Percentiles rank a stretch among this genome's conserved stretches.
Conservation (phyloP, 2,888 invertebrate species). For the Limnephilus rhombicus region DNA sequence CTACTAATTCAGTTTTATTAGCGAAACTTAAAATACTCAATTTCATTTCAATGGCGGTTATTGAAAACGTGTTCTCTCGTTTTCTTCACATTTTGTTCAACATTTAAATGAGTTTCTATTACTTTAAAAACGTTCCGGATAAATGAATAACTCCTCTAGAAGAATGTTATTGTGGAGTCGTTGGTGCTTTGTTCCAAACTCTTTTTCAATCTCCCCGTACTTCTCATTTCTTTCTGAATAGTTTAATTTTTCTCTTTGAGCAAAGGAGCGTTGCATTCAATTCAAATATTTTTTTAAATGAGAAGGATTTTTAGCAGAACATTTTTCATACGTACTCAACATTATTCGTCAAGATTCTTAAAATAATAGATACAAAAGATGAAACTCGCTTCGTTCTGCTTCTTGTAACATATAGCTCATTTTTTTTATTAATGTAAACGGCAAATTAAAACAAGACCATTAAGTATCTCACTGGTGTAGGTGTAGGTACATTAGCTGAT, state of each 20-base stretch:
- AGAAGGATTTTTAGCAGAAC: not conserved
- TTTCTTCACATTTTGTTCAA: not conserved
- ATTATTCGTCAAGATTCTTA: not conserved
- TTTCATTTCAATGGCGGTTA: not conserved
- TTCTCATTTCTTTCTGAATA: conserved; percentile 14
- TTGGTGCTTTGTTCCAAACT: not conserved
- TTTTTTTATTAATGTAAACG: not conserved
- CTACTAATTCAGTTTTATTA: not conserved
- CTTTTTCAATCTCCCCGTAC: not conserved
- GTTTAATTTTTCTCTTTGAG: conserved; percentile 23
- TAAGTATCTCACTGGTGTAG: not conserved
- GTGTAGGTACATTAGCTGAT: not conserved
- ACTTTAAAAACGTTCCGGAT: not conserved
- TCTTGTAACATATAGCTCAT: not conserved
- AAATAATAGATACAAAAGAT: not conserved
- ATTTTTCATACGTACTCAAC: not conserved
- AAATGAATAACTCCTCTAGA: not conserved
- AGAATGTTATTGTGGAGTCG: conserved; percentile 16
- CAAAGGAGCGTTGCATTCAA: not conserved
- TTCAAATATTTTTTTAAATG: not conserved
- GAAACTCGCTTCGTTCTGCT: not conserved
- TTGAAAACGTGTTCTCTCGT: not conserved
- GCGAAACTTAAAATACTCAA: not conserved
- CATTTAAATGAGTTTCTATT: not conserved
- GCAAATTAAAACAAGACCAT: not conserved